Evolutionary conservation across 1,140 invertebrate species (phyloP).

Genomic region (Penaeus vannamei): DNA sequence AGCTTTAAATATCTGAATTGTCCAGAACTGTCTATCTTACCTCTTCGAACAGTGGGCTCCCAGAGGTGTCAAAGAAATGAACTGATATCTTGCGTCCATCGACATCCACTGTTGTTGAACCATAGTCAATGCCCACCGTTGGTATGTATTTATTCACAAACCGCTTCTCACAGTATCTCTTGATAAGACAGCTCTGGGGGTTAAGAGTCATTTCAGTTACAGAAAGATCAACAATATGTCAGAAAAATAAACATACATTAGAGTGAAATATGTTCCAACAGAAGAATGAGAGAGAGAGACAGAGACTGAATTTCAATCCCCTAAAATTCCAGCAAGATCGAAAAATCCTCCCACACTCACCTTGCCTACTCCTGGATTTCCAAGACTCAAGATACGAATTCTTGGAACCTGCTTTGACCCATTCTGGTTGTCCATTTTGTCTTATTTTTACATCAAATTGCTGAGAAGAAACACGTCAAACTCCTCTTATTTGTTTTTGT

Average conservation of each 20-base stretch:
- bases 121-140: slow-evolving; percentile 76
- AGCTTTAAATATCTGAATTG: no score
- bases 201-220: neutral
- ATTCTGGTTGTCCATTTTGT: slow-evolving; percentile 54
- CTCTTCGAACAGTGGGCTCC: slow-evolving; percentile 74
- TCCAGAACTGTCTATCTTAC: slow-evolving; percentile 63
- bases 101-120: slow-evolving; percentile 73
- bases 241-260: neutral
- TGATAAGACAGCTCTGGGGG: slow-evolving; percentile 74
- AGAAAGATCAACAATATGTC: neutral
- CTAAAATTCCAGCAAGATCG: no score
- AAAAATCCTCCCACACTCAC: neutral
- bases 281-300: neutral
- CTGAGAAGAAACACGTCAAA: neutral
- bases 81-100: slow-evolving; percentile 72
- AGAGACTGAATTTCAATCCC: neutral
- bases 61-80: slow-evolving; percentile 75
- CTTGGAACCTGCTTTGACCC: slow-evolving; percentile 60
- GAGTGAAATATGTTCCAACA: neutral
- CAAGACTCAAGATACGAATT: slow-evolving; percentile 67
- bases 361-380: slow-evolving; percentile 66
- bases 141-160: slow-evolving; percentile 74
- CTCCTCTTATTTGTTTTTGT: neutral
- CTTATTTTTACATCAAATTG: slow-evolving; percentile 16
- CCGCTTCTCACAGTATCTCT: slow-evolving; percentile 75